Base-by-base conservation (phyloP, 2,797 vertebrate species). In the Sphaeramia orbicularis region DNA sequence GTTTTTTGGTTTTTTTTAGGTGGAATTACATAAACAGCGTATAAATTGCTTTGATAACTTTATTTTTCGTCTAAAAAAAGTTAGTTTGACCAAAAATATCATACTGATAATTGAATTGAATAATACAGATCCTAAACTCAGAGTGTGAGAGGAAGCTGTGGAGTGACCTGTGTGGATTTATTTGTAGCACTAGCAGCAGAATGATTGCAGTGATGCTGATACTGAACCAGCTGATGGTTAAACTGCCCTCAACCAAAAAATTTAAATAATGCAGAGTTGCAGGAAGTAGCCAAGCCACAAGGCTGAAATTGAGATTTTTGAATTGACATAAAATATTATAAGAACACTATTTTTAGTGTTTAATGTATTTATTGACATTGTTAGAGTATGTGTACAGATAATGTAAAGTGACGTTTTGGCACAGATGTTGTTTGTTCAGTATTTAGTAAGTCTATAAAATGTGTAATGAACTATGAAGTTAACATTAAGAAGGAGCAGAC, bases 401-500 rank as follows among this genome's bases (percentile, higher is more conserved):
- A 64, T 74, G 67, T 76, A 65, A 71, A 68, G 54, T 65, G 24
- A 62, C 60, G 84, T 81, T 81, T 80, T 66, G 61, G 42, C 68
- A 80, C 57, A 68, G 66, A 74, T 75, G 85, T 44, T 84, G 68
- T 76, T 78, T 83, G 80, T 90, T 84, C 59, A 58, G 74, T 88
- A 76, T 81, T 84, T 84, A 66, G 54, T 47, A 54, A 50, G 76
- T 85, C 49, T 77, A 32, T 58, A 16, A 65, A 51, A 56, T 71
- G 53, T 74, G 61, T 77, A 15, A 72, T 70, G 66, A 83, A 41
- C 65, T 57, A 62, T 62, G 63, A 67, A 66, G 57, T 65, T 51
- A 16, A 52, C 57, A 42, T 56, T 16, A 7, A 64, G 16, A 47
- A 65, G 10, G 57, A 55, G 59, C 38, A 45, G 70, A 35, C 24